Evolutionary conservation across 2,113 vertebrate genomes (phyloP), one percentile per base, ranked within the genome.

Genomic region (Coryphaenoides rupestris): DNA sequence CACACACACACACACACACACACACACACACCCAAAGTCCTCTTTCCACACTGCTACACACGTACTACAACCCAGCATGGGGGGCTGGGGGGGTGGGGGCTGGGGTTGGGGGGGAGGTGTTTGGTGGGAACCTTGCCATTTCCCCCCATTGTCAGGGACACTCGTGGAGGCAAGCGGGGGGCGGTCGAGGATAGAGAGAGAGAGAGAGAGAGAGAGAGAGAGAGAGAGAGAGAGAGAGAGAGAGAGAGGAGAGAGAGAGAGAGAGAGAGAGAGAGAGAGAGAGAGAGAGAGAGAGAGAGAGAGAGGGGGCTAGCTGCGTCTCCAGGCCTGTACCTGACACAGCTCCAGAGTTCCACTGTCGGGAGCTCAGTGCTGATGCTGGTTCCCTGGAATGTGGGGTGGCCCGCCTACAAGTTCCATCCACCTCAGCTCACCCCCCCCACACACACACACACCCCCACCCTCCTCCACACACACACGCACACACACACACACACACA

Each of bases 111-210:
- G 66, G 58, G 68, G 79, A 65, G 69, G n/a, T n/a, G n/a, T n/a
- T n/a, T n/a, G n/a, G n/a, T n/a, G 79, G 77, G 72, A 81, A 68
- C 73, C 62, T 76, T 79, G 75, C 80, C 76, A 84, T 87, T 91
- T 89, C 89, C 84, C 89, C 72, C 81, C 60, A 88, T 90, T 90
- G 87, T 90, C 70, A 66, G 61, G 19, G 73, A 65, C 68, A 67
- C 54, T n/a, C 28, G 28, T 9, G 21, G 65, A 55, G 68, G 58
- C 66, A 77, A 78, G 66, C 19, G 33, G 68, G 52, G 33, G 68
- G 52, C 16, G 21, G 53, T 21, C 40, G 60, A 55, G 46, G 62
- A 62, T 65, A 21, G 19, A 69, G 60, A 67, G 60, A 58, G 23
- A 15, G 40, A 55, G 56, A n/a, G 40, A 47, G 46, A 67, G 14